Evolutionary conservation across 2,113 vertebrate genomes (phyloP), one percentile per base, ranked within the genome.

Genomic region (Xiphorhynchus elegans): DNA sequence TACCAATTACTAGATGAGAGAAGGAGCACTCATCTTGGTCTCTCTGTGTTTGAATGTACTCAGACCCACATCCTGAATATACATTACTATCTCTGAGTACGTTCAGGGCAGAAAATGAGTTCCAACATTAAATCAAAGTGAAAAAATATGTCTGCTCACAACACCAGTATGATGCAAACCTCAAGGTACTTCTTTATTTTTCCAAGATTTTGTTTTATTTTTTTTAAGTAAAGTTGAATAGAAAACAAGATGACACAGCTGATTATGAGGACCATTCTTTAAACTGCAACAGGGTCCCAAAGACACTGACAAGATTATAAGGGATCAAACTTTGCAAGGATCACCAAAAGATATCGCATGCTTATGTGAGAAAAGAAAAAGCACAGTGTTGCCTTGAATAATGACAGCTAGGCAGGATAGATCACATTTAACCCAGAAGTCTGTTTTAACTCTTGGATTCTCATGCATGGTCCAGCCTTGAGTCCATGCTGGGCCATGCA

Each of bases 401-500:
- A 46, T 39, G 69, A 4, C 20, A 62, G 13, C 16, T 56, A 44
- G 72, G 39, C 28, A 82, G 25, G 7, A 18, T 1, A 69, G 46
- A 58, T 26, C n/a, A 70, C 1, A 1, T 62, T 9, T 20, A 49
- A 70, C 24, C 11, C 28, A 56, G 7, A 12, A 80, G 21, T 17
- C 24, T 58, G 25, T 79, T 73, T 49, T 74, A 21, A 42, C 17
- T 67, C 74, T 58, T 21, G 17, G 78, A 42, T 67, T 78, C 37
- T 55, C 40, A 35, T 11, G 7, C 15, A 18, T 5, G 3, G 31
- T 42, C n/a, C 55, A 81, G 23, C 4, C 19, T 10, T 23, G 58
- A 66, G 44, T 29, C 37, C 35, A 37, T 0, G 0, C 35, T 79
- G 49, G 23, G 7, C 3, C 7, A 23, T 18, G 10, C 24, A 18